Conservation (phyloP, 1,140 invertebrate genomes). For the Charaxes varanes region DNA sequence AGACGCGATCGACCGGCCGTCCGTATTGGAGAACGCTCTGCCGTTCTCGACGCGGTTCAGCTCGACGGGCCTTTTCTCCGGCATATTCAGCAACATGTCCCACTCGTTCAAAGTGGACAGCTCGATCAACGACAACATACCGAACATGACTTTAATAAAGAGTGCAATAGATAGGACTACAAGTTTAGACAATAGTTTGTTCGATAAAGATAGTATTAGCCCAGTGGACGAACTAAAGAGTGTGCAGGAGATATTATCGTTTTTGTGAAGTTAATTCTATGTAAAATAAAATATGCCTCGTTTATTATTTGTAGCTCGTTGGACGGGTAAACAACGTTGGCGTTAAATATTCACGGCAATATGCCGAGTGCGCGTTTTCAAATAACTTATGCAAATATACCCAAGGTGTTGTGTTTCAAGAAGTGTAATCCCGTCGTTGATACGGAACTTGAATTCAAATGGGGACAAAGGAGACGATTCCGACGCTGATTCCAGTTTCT, state of each 20-base stretch:
- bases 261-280: too few species aligned
- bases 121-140: slow-evolving; percentile 55
- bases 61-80: slow-evolving; percentile 61
- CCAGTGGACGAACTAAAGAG: slow-evolving; percentile 64
- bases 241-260: slow-evolving; percentile 69
- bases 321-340: slow-evolving; percentile 19
- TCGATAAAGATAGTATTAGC: slow-evolving; percentile 54
- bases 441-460: slow-evolving; percentile 18
- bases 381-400: slow-evolving; percentile 58
- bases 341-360: slow-evolving; percentile 42
- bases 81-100: slow-evolving; percentile 61
- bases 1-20: slow-evolving; percentile 30
- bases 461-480: slow-evolving; percentile 9
- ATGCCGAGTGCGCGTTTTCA: slow-evolving; percentile 22
- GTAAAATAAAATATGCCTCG: too few species aligned
- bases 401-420: slow-evolving; percentile 33
- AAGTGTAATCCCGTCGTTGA: slow-evolving; percentile 24
- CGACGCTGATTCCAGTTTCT: not conserved
- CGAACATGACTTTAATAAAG: slow-evolving; percentile 70
- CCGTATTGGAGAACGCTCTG: slow-evolving; percentile 36
- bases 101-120: slow-evolving; percentile 43
- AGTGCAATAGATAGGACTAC: slow-evolving; percentile 72
- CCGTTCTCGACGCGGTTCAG: slow-evolving; percentile 57
- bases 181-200: slow-evolving; percentile 65
- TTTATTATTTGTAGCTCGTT: too few species aligned